Percentiles rank a stretch among this genome's conserved stretches.
phyloP scores from a whole-genome alignment of 1,140 invertebrate species.

The Zaprionus ghesquierei region DNA sequence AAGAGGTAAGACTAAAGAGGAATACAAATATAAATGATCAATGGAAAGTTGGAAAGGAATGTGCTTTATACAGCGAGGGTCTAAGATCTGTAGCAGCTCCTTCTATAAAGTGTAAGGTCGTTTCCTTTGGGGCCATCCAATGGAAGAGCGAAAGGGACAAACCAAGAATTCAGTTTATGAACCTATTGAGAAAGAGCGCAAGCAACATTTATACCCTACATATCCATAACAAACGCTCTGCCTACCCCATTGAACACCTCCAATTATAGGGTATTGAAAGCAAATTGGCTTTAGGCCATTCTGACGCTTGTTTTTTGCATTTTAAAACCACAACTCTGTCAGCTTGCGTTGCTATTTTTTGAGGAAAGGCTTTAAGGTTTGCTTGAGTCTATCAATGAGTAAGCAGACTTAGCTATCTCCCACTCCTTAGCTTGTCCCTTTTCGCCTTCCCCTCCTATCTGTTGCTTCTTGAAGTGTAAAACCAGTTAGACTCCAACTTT shows the following conservation, averaged over 20 bases:
- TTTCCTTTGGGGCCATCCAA: too few relatives aligned
- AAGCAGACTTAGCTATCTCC: not conserved
- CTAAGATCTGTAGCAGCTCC: too few relatives aligned
- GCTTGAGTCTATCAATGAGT: not conserved
- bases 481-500: not conserved
- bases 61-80: too few relatives aligned
- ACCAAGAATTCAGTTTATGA: too few relatives aligned
- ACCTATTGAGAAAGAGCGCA: too few relatives aligned
- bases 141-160: too few relatives aligned
- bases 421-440: not conserved
- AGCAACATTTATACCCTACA: not conserved
- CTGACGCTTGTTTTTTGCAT: not conserved
- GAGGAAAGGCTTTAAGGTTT: not conserved
- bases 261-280: constrained; percentile 20
- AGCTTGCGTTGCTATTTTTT: not conserved
- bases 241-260: not conserved
- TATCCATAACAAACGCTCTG: not conserved
- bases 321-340: not conserved
- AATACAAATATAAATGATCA: too few relatives aligned
- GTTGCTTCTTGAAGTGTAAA: not conserved
- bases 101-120: too few relatives aligned
- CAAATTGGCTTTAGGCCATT: constrained; percentile 16
- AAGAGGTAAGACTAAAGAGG: too few relatives aligned
- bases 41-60: too few relatives aligned
- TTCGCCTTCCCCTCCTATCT: not conserved